Evolutionary conservation across 1,140 invertebrate genomes (phyloP), one percentile per base, ranked within the genome.

Genomic region (Ectropis grisescens): DNA sequence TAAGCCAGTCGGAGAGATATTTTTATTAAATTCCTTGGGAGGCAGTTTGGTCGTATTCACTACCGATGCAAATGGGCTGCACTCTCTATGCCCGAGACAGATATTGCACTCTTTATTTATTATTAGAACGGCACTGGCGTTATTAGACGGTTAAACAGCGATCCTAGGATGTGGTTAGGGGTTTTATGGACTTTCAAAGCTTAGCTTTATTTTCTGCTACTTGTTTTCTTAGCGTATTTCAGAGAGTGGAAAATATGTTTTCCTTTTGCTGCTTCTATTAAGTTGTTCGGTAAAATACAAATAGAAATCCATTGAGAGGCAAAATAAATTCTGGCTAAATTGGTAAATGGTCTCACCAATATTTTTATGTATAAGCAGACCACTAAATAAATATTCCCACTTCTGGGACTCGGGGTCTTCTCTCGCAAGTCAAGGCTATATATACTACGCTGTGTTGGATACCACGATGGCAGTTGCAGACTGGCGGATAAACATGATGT

Each of bases 11-110:
- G 45, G 43, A 60, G 51, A 72, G 65, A 79, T 79, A 67, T 69
- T 79, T 79, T 75, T 79, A 79, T 75, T 79, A 79, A 79, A 79
- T 75, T 75, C 70, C 67, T 26, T 27, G 30, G 43, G 58, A 64
- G 70, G 60, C 68, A 48, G 61, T 69, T 68, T 60, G 39, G 58
- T 58, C 50, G 53, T 57, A 48, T 54, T 49, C 37, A 50, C 43
- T 61, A 54, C 53, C 49, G 44, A 70, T 70, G 59, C 55, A 66
- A 70, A 59, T 64, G 57, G 57, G 43, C 33, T 53, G 54, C 53
- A 64, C 44, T 61, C 51, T 44, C 50, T 44, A 31, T 50, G 51
- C 47, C 26, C 41, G 39, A 41, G 69, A 78, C 69, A 68, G 68
- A 67, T 72, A 75, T 74, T 75, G 62, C 68, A 58, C 57, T 34